phyloP scores from a whole-genome alignment of 23 tunicate genomes.

The Oikopleura vanhoeffeni region DNA sequence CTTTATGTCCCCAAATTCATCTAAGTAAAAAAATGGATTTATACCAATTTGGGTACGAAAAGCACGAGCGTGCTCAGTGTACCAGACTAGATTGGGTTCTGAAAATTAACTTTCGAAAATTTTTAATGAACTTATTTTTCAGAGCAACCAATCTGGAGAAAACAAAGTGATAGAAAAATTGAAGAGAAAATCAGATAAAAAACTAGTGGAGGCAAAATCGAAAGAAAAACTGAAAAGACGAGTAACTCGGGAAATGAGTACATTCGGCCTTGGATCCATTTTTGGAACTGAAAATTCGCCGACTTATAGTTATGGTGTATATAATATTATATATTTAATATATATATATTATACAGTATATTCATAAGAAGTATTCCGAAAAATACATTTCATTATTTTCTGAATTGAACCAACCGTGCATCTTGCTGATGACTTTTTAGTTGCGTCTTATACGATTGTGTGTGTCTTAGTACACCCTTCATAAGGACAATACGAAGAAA shows the following conservation, averaged over 20 bases:
- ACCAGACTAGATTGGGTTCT: too few species aligned
- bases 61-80: too few species aligned
- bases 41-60: too few species aligned
- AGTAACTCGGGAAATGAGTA: background rate
- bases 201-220: background rate
- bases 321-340: background rate
- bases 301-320: background rate
- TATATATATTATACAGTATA: background rate
- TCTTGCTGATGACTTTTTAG: too few species aligned
- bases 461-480: too few species aligned
- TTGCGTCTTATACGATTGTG: too few species aligned
- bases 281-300: background rate
- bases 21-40: too few species aligned
- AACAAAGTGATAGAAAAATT: background rate
- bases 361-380: too few species aligned
- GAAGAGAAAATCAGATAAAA: background rate
- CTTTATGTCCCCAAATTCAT: too few species aligned
- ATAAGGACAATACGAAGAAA: too few species aligned
- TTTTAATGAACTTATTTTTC: background rate
- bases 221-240: background rate
- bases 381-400: background rate
- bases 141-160: background rate
- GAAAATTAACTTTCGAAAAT: background rate
- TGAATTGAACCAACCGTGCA: too few species aligned
- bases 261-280: background rate